A percentile compares a stretch with the other conserved stretches of the same genome.
Evolutionary conservation across 2,797 vertebrate species (phyloP).

Genomic region (Protosalanx chinensis): DNA sequence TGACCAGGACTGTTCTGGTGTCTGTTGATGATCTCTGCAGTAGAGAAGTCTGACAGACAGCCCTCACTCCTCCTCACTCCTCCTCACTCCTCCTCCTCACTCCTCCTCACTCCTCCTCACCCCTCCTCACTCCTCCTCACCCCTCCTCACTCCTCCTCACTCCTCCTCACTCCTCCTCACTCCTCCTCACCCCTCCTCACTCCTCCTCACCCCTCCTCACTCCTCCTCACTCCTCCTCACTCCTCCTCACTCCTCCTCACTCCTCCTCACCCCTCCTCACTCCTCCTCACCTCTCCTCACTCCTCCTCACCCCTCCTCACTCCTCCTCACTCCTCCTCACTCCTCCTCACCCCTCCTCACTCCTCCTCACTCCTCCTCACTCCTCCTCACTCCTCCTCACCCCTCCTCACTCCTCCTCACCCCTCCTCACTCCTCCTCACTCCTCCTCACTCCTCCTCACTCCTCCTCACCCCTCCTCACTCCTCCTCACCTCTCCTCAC

Average conservation of each 20-base stretch:
- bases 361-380: neutral
- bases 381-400: neutral
- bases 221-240: neutral
- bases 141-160: neutral
- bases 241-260: neutral
- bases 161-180: neutral
- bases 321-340: neutral
- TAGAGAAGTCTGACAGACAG: neutral
- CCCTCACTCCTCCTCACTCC: neutral
- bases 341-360: neutral
- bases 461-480: no score
- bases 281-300: no score
- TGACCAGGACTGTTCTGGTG: conserved; percentile 17
- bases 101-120: neutral
- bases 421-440: neutral
- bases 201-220: neutral
- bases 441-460: neutral
- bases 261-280: neutral
- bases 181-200: no score
- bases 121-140: no score
- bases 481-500: no score
- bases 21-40: conserved; percentile 18
- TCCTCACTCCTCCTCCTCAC: neutral
- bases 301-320: neutral
- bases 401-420: neutral